phyloP scores from a whole-genome alignment of 2,797 vertebrate genomes.

The Pseudochaenichthys georgianus region DNA sequence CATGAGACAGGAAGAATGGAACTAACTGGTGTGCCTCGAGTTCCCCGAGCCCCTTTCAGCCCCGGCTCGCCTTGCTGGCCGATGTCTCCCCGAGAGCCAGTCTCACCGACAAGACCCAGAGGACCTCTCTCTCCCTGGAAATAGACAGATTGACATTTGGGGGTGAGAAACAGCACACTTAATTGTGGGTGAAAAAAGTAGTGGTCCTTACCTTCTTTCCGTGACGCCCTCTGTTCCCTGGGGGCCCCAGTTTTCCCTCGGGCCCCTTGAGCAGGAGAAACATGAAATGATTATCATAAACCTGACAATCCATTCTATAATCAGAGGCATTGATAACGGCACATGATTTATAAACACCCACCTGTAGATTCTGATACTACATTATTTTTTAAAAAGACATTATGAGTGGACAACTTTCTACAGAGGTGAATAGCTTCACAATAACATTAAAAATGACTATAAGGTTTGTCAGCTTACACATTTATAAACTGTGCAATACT shows the following conservation, averaged over 20 bases:
- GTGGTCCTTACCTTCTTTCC: slow-evolving; percentile 91
- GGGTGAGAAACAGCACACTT: neutral
- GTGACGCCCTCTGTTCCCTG: slow-evolving; percentile 90
- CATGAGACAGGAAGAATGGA: slow-evolving; percentile 14
- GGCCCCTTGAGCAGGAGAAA: slow-evolving; percentile 84
- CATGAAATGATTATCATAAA: slow-evolving; percentile 8
- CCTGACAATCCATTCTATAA: neutral
- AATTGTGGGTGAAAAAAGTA: neutral
- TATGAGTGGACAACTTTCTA: neutral
- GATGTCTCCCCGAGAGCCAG: slow-evolving; percentile 85
- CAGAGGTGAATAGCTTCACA: neutral
- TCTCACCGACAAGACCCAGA: slow-evolving; percentile 88
- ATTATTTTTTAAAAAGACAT: neutral
- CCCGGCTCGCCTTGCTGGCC: slow-evolving; percentile 89
- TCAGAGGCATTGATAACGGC: neutral
- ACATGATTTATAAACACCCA: slow-evolving; percentile 1
- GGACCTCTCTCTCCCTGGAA: slow-evolving; percentile 92
- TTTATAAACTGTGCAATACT: neutral
- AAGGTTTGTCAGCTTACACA: neutral
- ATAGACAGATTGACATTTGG: slow-evolving; percentile 14
- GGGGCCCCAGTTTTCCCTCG: slow-evolving; percentile 90
- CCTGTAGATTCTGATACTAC: neutral
- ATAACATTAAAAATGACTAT: neutral
- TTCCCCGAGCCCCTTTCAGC: slow-evolving; percentile 94
- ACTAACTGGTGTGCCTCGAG: slow-evolving; percentile 90